These are phyloP conservation scores for Phocoena phocoena DNA, from an alignment of 2,113 vertebrate species.

Conservation along the genomic window DNA sequence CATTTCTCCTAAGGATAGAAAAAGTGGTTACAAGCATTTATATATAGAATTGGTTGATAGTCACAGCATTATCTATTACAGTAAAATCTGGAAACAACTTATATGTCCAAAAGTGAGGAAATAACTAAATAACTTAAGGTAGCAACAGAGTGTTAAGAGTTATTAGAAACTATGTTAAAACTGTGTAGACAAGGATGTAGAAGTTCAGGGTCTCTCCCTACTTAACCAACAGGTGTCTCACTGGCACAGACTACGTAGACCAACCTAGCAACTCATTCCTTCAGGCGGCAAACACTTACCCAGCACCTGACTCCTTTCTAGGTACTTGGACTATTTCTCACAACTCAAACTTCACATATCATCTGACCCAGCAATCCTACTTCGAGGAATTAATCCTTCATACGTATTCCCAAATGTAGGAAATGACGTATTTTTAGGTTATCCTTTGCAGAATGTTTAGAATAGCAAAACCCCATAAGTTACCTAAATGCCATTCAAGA, in stretches of 20 bases:
- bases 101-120: background rate
- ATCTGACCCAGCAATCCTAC: background rate
- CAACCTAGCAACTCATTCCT: background rate
- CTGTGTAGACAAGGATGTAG: background rate
- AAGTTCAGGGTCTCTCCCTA: background rate
- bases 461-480: background rate
- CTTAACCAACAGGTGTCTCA: background rate
- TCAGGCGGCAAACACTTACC: background rate
- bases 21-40: background rate
- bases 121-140: background rate
- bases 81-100: background rate
- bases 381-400: background rate
- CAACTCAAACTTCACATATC: background rate
- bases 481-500: background rate
- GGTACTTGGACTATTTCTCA: background rate
- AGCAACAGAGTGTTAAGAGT: background rate
- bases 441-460: background rate
- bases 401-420: background rate
- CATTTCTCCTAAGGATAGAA: constrained; percentile 4
- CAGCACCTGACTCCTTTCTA: background rate
- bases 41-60: background rate
- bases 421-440: background rate
- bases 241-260: background rate
- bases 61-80: background rate
- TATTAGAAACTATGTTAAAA: background rate